Evolutionary conservation across 2,888 invertebrate genomes (phyloP), one percentile per base, ranked within the genome.

Genomic region (Drosophila subquinaria): DNA sequence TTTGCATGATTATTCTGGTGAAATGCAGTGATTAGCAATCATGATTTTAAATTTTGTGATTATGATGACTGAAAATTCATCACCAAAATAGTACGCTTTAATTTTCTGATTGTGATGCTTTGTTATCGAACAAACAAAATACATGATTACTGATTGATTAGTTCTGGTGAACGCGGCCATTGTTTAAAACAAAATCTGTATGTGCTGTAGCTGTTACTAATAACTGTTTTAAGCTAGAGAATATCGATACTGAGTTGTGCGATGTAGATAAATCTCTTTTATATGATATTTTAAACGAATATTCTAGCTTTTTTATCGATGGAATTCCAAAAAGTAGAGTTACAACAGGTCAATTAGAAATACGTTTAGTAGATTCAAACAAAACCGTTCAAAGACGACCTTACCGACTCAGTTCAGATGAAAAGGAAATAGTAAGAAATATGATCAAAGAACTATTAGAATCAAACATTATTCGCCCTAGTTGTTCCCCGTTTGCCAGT

Each of bases 161-260:
- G n/a, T n/a, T n/a, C n/a, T n/a, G n/a, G n/a, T n/a, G n/a, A n/a
- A n/a, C n/a, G n/a, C n/a, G n/a, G n/a, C n/a, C n/a, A n/a, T 27
- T 50, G 17, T 48, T 17, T 55, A 55, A 56, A n/a, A 50, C 15
- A 23, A 53, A 56, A 40, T 35, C 53, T 48, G 52, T 53, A 17
- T n/a, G 33, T 23, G 33, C 20, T 42, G 35, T 47, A 42, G 42
- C 42, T 38, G 5, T n/a, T 35, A 9, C 17, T 47, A 57, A 57
- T 43, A 55, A 55, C 40, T 17, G 43, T 42, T 8, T 1, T 17
- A 17, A 20, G 35, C 55, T 55, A 9, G 51, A 4, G 2, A 36
- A 51, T 51, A 33, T 51, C 3, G 36, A 36, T 20, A 51, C 51
- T 20, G 36, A 51, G 15, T 23, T 36, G 36, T 51, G 51, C 15